These are phyloP conservation scores for Cabera pusaria DNA, from an alignment of 2,888 invertebrate genomes.

Conservation along the genomic window DNA sequence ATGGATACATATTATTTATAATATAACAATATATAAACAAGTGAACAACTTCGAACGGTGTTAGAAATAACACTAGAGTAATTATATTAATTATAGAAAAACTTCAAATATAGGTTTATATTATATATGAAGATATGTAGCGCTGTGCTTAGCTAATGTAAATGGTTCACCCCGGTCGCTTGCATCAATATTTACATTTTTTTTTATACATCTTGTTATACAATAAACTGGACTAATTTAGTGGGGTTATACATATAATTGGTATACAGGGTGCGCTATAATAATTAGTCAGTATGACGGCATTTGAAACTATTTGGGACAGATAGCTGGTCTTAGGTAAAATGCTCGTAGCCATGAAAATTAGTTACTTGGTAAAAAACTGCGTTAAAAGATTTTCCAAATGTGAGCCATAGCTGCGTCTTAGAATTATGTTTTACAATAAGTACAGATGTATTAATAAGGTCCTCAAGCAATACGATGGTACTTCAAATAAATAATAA, in stretches of 20 bases:
- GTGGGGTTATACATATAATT: slow-evolving; percentile 51
- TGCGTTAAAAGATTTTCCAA: too few relatives aligned
- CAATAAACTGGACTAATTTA: slow-evolving; percentile 53
- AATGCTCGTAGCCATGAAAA: too few relatives aligned
- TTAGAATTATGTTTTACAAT: too few relatives aligned
- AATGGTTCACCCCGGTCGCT: slow-evolving; percentile 57
- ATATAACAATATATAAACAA: slow-evolving; percentile 81
- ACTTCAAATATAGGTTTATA: slow-evolving; percentile 66
- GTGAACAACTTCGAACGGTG: slow-evolving; percentile 80
- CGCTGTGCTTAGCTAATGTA: slow-evolving; percentile 71
- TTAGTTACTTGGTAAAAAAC: too few relatives aligned
- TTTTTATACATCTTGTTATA: slow-evolving; percentile 49
- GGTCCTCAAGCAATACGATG: too few relatives aligned
- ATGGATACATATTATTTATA: slow-evolving; percentile 49
- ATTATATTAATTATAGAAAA: slow-evolving; percentile 75
- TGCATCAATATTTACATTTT: slow-evolving; percentile 68
- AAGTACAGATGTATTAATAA: too few relatives aligned
- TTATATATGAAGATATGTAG: slow-evolving; percentile 73
- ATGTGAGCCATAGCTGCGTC: too few relatives aligned
- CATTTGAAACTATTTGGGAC: too few relatives aligned
- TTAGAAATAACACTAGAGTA: slow-evolving; percentile 75
- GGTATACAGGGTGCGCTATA: too few relatives aligned
- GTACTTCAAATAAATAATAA: too few relatives aligned
- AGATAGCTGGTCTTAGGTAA: too few relatives aligned
- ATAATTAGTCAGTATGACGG: too few relatives aligned